Conservation (phyloP, 2,888 invertebrate species). For the Drosophila hamatofila region DNA sequence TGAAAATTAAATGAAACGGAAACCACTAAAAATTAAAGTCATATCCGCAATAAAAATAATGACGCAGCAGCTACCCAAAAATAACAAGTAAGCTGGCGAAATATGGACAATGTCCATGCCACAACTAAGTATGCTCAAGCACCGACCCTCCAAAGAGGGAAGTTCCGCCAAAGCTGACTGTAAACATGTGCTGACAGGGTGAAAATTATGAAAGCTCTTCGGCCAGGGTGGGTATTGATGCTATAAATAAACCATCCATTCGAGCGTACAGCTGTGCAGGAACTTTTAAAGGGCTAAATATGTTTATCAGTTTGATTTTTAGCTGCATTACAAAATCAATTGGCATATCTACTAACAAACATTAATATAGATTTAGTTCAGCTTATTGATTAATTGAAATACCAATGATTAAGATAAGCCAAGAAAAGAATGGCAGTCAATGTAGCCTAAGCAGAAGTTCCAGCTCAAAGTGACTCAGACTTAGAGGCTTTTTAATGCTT, state of each 20-base stretch:
- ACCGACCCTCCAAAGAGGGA: not conserved
- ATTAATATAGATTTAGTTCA: too few relatives aligned
- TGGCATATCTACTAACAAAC: not conserved
- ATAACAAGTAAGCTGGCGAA: slow-evolving; percentile 4
- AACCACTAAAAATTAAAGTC: slow-evolving; percentile 63
- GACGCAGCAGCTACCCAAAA: slow-evolving; percentile 34
- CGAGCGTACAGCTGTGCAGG: not conserved
- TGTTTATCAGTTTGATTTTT: not conserved
- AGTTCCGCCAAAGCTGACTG: slow-evolving; percentile 17
- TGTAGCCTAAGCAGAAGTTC: not conserved
- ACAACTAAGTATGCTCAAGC: slow-evolving; percentile 8
- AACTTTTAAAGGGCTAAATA: not conserved
- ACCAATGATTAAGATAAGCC: too few relatives aligned
- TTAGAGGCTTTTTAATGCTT: not conserved
- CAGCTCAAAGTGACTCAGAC: not conserved
- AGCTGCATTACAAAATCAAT: not conserved
- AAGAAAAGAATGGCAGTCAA: too few relatives aligned
- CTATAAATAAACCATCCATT: slow-evolving; percentile 1
- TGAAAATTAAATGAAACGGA: slow-evolving; percentile 64
- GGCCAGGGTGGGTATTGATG: not conserved
- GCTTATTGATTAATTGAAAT: too few relatives aligned
- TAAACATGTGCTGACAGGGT: slow-evolving; percentile 23
- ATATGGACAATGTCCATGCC: slow-evolving; percentile 23
- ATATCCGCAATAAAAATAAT: slow-evolving; percentile 66
- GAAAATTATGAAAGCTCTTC: slow-evolving; percentile 23